These are phyloP conservation scores for Sphecodes monilicornis DNA, from an alignment of 2,888 invertebrate species.

Conservation along the genomic window DNA sequence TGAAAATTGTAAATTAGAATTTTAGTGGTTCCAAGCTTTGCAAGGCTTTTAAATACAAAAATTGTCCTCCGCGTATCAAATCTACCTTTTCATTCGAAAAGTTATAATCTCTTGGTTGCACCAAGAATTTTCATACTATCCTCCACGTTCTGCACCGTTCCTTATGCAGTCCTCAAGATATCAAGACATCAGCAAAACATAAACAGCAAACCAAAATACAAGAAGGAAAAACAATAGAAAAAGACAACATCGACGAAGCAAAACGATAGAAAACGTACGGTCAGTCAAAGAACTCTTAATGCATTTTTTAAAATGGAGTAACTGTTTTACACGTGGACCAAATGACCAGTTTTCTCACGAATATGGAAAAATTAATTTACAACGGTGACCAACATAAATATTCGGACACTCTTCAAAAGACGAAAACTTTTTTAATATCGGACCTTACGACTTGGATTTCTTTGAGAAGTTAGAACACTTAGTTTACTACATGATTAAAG, in stretches of 20 bases:
- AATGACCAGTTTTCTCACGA: not conserved
- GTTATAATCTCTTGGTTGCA: too few relatives aligned
- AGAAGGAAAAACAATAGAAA: not conserved
- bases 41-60: too few relatives aligned
- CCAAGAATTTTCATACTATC: not conserved
- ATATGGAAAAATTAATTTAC: too few relatives aligned
- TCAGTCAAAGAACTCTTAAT: not conserved
- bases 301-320: not conserved
- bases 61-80: too few relatives aligned
- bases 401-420: too few relatives aligned
- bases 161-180: too few relatives aligned
- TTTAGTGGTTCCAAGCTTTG: not conserved
- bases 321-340: not conserved
- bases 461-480: too few relatives aligned
- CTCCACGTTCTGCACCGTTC: not conserved
- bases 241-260: not conserved
- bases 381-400: too few relatives aligned
- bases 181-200: not conserved
- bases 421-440: too few relatives aligned
- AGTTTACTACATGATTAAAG: too few relatives aligned
- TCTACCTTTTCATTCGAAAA: too few relatives aligned
- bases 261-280: not conserved
- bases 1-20: not conserved
- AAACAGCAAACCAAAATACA: not conserved
- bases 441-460: too few relatives aligned